A percentile compares a stretch with the other conserved stretches of the same genome.
These are phyloP conservation scores for Bombus haemorrhoidalis DNA, from an alignment of 1,140 invertebrate species.

Conservation along the genomic window DNA sequence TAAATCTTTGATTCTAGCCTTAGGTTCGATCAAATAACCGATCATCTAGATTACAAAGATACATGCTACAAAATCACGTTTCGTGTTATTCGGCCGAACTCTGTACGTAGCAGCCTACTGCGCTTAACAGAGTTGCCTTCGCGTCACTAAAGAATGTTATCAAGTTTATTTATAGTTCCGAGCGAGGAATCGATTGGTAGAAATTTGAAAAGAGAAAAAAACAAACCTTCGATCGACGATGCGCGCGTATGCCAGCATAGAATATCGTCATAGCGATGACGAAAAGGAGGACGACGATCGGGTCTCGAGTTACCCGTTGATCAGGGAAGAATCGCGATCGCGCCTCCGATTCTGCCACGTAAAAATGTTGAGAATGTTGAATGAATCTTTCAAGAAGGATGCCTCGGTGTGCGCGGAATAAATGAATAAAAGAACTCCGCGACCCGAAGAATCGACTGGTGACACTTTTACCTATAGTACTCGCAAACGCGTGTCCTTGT, in stretches of 20 bases:
- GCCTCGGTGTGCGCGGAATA: slow-evolving; percentile 60
- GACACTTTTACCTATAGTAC: slow-evolving; percentile 58
- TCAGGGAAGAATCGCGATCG: slow-evolving; percentile 38
- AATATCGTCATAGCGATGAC: background rate
- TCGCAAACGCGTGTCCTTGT: background rate
- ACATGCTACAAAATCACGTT: too few relatives aligned
- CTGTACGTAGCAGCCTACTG: too few relatives aligned
- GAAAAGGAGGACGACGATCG: slow-evolving; percentile 28
- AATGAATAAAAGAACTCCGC: slow-evolving; percentile 56
- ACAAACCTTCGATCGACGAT: background rate
- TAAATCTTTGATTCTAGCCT: background rate
- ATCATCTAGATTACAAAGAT: too few relatives aligned
- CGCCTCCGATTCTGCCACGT: slow-evolving; percentile 34
- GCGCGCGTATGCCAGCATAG: background rate
- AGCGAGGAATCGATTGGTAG: too few relatives aligned
- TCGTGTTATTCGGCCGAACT: too few relatives aligned
- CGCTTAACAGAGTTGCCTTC: too few relatives aligned
- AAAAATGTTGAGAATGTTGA: slow-evolving; percentile 68
- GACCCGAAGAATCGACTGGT: slow-evolving; percentile 52
- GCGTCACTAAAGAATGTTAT: too few relatives aligned
- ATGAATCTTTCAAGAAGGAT: slow-evolving; percentile 69
- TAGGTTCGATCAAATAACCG: too few relatives aligned
- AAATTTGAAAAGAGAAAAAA: too few relatives aligned
- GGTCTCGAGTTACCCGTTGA: slow-evolving; percentile 9
- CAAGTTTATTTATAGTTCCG: too few relatives aligned